Base-by-base conservation (phyloP, 2,113 vertebrate genomes). In the Phoenicopterus ruber region DNA sequence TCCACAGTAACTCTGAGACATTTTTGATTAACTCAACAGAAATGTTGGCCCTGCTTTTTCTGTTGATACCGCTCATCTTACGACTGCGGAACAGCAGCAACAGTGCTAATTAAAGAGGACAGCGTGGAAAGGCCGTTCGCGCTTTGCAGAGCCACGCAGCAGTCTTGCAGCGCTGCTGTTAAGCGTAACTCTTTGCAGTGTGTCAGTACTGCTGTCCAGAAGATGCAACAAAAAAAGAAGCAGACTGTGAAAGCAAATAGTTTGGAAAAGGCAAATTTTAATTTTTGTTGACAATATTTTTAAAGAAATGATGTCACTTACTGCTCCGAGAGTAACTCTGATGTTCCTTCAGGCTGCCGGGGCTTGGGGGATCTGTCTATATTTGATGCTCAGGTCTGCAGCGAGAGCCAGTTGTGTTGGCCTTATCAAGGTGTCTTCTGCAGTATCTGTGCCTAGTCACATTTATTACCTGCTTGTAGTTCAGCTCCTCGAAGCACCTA, bases 101-200 rank as follows among this genome's bases (percentile, higher is more conserved):
- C 13, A 18, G 31, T 6, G 31, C 81, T 86, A 58, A 89, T 82
- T 63, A 59, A 18, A 57, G 81, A 78, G 47, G 76, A 40, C 38
- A 49, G 49, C 0, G 3, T 54, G 38, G 71, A 78, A 82, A 44
- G 38, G 49, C 81, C n/a, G 55, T 25, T 47, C 36, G 36, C 0
- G 3, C n/a, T 57, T 49, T 25, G 47, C 36, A 61, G 70, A 61
- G 55, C 58, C 0, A 1, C 15, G 21, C 0, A 2, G 44, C 28
- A 13, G 16, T 78, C 47, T 70, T 34, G 22, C 1, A 1, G 11
- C 13, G 6, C n/a, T 38, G 34, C 25, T 58, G 29, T 72, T 71
- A 50, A 72, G 21, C 7, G 1, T 25, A 65, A 32, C 50, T 76
- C 17, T 42, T 59, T n/a, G 25, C 40, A 28, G 46, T 5, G 16